A percentile compares a stretch with the other conserved stretches of the same genome.
phyloP scores from a whole-genome alignment of 2,888 invertebrate genomes.

The Cheilosia vernalis region DNA sequence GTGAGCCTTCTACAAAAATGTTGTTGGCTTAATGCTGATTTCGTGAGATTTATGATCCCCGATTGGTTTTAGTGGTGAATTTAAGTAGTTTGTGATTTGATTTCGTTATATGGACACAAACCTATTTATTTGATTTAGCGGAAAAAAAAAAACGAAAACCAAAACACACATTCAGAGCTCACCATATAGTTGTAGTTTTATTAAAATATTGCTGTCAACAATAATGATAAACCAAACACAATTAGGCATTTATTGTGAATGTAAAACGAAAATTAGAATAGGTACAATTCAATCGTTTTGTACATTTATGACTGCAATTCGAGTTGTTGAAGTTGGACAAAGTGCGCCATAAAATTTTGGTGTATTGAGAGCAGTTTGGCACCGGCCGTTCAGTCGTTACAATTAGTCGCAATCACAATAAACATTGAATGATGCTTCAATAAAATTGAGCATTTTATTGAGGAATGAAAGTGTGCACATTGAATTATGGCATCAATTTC shows the following conservation, averaged over 20 bases:
- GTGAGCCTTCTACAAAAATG: conserved; percentile 40
- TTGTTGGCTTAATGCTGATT: conserved; percentile 35
- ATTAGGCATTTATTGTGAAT: conserved; percentile 55
- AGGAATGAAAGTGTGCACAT: not conserved
- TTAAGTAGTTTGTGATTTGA: conserved; percentile 53
- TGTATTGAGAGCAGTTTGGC: conserved; percentile 40
- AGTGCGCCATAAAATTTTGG: conserved; percentile 45
- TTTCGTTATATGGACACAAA: conserved; percentile 28
- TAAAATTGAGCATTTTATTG: conserved; percentile 51
- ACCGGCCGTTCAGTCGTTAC: conserved; percentile 17
- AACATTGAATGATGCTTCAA: conserved; percentile 41
- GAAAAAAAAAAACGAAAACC: not conserved
- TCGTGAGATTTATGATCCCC: conserved; percentile 45
- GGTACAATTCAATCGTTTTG: conserved; percentile 59
- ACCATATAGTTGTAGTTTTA: conserved; percentile 20
- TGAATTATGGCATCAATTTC: conserved; percentile 25
- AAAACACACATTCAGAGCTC: not conserved
- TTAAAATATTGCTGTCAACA: conserved; percentile 54
- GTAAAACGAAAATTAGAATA: conserved; percentile 61
- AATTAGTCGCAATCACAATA: conserved; percentile 55
- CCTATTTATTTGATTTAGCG: conserved; percentile 30
- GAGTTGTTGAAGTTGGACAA: conserved; percentile 40
- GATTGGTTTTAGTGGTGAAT: conserved; percentile 22
- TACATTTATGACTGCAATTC: conserved; percentile 58
- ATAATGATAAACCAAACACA: conserved; percentile 55